These are phyloP conservation scores for Phyllopteryx taeniolatus DNA, from an alignment of 2,113 vertebrate genomes.

Conservation along the genomic window DNA sequence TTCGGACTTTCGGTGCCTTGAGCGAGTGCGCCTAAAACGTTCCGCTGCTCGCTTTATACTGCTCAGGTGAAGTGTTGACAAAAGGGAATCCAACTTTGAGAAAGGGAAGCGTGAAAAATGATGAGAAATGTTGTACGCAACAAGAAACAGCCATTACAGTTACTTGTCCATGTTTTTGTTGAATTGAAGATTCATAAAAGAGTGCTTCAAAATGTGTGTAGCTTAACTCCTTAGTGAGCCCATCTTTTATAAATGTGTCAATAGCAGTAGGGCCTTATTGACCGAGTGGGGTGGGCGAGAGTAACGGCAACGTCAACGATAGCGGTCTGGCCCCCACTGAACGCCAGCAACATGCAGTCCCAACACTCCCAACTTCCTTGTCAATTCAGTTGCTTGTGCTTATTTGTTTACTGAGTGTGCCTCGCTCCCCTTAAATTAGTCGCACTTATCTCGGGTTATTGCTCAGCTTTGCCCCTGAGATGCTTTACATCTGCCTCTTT, in stretches of 20 bases:
- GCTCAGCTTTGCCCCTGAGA: background rate
- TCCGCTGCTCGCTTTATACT: background rate
- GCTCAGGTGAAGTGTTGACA: conserved; percentile 28
- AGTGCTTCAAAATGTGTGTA: background rate
- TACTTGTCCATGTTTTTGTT: background rate
- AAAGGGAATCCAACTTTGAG: conserved; percentile 5
- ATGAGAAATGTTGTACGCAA: conserved; percentile 1
- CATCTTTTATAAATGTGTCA: conserved; percentile 10
- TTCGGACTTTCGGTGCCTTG: too few species aligned
- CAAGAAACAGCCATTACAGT: background rate
- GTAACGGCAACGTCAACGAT: conserved; percentile 27
- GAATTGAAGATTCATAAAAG: background rate
- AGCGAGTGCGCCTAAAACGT: background rate
- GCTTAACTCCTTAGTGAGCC: conserved; percentile 7
- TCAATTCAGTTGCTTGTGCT: background rate
- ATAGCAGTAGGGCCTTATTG: background rate
- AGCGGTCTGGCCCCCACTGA: conserved; percentile 29
- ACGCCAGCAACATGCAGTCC: background rate
- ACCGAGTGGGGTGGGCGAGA: conserved; percentile 23
- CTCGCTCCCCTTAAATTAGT: conserved; percentile 30
- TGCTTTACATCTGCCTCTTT: conserved; percentile 3
- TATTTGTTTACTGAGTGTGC: conserved; percentile 28
- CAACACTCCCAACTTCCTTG: too few species aligned
- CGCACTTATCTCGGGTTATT: conserved; percentile 11
- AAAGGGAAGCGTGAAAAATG: background rate